phyloP scores from a whole-genome alignment of 1,140 invertebrate species.

The Diuraphis noxia region DNA sequence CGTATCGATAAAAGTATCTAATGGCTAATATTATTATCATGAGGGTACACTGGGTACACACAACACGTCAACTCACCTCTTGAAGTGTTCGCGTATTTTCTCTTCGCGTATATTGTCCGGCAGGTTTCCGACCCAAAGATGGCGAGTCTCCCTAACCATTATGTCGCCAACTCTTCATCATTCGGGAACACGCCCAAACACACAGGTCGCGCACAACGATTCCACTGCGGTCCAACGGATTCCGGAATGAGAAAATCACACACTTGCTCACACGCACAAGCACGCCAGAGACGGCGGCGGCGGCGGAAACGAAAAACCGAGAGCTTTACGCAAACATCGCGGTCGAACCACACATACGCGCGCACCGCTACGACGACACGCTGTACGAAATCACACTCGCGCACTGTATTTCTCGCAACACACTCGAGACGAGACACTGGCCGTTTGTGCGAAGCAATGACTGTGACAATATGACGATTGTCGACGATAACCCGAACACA shows the following conservation, averaged over 20 bases:
- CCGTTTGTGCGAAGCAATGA: neutral
- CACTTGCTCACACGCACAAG: neutral
- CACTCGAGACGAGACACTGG: neutral
- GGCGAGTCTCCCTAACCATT: slow-evolving; percentile 99
- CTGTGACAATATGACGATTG: neutral
- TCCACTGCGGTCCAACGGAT: slow-evolving; percentile 38
- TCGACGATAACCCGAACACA: slow-evolving; percentile 6
- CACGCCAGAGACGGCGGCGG: neutral
- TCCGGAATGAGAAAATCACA: neutral
- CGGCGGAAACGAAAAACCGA: slow-evolving; percentile 17
- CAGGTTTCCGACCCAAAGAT: slow-evolving; percentile 99
- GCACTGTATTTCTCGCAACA: neutral
- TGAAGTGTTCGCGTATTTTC: slow-evolving; percentile 93
- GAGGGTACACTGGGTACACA: too few species aligned
- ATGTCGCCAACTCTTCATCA: slow-evolving; percentile 75
- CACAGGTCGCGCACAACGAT: slow-evolving; percentile 41
- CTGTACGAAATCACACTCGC: neutral
- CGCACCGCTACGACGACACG: neutral
- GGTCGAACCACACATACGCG: neutral
- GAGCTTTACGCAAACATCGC: slow-evolving; percentile 32
- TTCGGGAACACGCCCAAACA: slow-evolving; percentile 60
- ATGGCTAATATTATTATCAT: too few species aligned
- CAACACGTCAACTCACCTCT: slow-evolving; percentile 74
- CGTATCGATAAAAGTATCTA: too few species aligned
- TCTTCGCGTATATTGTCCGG: slow-evolving; percentile 97